Conservation (phyloP, 2,113 vertebrate species). For the Ageneiosus marmoratus region DNA sequence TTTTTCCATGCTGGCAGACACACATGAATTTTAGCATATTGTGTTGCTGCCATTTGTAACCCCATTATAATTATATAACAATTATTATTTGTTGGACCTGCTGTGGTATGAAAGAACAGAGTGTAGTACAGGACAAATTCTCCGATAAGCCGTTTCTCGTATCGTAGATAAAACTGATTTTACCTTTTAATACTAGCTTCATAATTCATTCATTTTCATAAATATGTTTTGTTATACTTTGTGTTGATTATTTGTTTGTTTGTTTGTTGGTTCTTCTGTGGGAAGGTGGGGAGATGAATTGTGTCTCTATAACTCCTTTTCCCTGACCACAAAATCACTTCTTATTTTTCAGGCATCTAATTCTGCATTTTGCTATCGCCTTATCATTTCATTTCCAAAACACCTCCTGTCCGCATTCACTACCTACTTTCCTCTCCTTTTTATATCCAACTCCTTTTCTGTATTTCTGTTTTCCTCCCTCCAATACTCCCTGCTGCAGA, state of each 20-base stretch:
- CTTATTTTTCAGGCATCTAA: constrained; percentile 99
- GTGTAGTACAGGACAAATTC: not conserved
- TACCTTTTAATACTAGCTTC: not conserved
- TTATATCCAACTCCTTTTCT: constrained; percentile 68
- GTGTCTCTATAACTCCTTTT: constrained; percentile 29
- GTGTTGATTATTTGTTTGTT: not conserved
- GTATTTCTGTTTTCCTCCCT: constrained; percentile 36
- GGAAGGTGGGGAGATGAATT: not conserved
- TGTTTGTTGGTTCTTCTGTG: not conserved
- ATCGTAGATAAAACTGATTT: not conserved
- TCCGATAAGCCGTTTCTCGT: not conserved
- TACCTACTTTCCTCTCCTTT: constrained; percentile 33
- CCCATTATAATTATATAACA: not conserved
- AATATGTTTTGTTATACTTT: not conserved
- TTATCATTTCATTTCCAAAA: constrained; percentile 64
- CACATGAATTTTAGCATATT: not conserved
- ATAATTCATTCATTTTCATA: constrained; percentile 11
- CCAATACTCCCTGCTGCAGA: constrained; percentile 84
- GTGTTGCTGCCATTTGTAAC: not conserved
- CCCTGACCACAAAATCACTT: constrained; percentile 72
- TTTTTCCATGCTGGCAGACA: not conserved
- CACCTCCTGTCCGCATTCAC: constrained; percentile 53
- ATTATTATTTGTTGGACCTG: not conserved
- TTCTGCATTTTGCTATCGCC: constrained; percentile 88
- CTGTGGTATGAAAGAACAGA: not conserved